A percentile compares a stretch with the other conserved stretches of the same genome.
Evolutionary conservation across 2,113 vertebrate genomes (phyloP).

Genomic region (Syrrhaptes paradoxus): DNA sequence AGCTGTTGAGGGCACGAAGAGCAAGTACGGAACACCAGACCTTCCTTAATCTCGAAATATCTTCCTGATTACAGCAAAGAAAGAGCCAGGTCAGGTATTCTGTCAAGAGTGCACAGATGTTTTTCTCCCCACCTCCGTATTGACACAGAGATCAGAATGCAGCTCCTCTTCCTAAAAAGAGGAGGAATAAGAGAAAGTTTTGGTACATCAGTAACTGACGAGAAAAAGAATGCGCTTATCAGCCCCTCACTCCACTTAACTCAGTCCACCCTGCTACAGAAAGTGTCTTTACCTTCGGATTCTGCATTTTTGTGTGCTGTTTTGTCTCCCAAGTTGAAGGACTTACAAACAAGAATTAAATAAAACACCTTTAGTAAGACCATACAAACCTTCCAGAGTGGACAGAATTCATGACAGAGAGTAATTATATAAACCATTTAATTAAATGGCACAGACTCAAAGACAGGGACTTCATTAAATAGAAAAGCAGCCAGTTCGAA

Average conservation of each 20-base stretch:
- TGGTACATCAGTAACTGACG: background rate
- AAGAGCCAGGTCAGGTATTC: background rate
- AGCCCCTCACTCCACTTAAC: background rate
- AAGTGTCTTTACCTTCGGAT: background rate
- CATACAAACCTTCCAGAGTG: background rate
- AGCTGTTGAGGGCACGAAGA: background rate
- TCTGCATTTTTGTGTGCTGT: background rate
- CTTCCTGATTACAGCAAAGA: background rate
- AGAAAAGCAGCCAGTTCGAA: constrained; percentile 22
- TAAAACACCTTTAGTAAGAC: background rate
- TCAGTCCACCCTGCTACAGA: background rate
- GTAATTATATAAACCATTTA: constrained; percentile 51
- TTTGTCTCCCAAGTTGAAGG: background rate
- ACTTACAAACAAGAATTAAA: background rate
- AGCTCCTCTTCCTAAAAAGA: background rate
- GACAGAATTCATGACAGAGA: constrained; percentile 44
- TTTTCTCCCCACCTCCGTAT: background rate
- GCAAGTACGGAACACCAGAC: background rate
- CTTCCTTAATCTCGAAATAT: too few species aligned
- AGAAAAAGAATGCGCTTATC: background rate
- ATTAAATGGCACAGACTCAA: constrained; percentile 56
- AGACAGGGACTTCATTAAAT: constrained; percentile 6
- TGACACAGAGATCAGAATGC: background rate
- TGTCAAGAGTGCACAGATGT: background rate
- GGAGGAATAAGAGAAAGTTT: background rate